These are phyloP conservation scores for Falcunculus frontatus DNA, from an alignment of 2,113 vertebrate species.

Conservation along the genomic window DNA sequence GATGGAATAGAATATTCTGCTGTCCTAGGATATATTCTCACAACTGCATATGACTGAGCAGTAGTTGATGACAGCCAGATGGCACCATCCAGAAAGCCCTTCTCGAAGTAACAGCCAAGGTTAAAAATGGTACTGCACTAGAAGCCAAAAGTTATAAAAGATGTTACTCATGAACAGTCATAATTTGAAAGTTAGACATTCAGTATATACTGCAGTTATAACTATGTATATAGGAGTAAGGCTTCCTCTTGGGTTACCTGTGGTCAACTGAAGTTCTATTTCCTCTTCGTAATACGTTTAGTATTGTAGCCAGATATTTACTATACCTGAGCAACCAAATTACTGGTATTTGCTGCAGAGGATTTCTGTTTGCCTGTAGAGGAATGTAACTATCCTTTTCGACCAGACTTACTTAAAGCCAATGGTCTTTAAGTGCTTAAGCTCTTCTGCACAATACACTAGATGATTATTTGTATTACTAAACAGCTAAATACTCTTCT, in stretches of 20 bases:
- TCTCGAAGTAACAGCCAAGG: neutral
- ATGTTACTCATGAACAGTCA: neutral
- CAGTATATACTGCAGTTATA: neutral
- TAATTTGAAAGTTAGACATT: neutral
- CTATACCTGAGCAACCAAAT: neutral
- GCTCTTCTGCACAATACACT: neutral
- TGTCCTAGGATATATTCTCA: neutral
- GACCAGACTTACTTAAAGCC: neutral
- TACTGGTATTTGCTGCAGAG: neutral
- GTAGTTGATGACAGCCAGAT: slow-evolving; percentile 27
- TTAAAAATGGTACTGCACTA: slow-evolving; percentile 31
- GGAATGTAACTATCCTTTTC: neutral
- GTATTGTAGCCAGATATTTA: neutral
- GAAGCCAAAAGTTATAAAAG: neutral
- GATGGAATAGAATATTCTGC: neutral
- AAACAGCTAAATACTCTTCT: neutral
- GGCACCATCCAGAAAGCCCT: neutral
- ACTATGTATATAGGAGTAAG: neutral
- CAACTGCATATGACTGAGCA: neutral
- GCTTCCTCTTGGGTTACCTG: neutral
- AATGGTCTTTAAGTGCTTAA: neutral
- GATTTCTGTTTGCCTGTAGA: neutral
- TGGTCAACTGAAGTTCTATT: neutral
- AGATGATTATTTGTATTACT: neutral
- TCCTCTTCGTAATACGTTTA: neutral